Percentiles rank a stretch among this genome's conserved stretches.
These are phyloP conservation scores for Molanna angustata DNA, from an alignment of 2,888 invertebrate species.

Conservation along the genomic window DNA sequence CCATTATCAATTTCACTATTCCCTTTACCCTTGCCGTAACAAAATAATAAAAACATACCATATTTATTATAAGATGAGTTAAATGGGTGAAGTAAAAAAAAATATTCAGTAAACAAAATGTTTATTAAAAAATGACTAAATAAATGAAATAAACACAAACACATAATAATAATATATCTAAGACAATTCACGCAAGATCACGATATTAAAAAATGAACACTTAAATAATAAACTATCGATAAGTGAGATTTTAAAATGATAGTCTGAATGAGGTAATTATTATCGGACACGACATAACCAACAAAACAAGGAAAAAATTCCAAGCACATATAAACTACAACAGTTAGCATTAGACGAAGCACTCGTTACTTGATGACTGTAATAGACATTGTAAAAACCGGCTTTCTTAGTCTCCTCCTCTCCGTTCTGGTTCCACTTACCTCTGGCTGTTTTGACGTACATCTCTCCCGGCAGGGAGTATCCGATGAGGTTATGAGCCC, in stretches of 20 bases:
- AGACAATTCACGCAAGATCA: slow-evolving; percentile 33
- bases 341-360: slow-evolving; percentile 17
- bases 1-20: slow-evolving; percentile 34
- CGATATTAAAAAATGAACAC: too few species aligned
- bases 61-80: slow-evolving; percentile 33
- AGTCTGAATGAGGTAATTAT: too few species aligned
- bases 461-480: slow-evolving; percentile 74
- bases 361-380: slow-evolving; percentile 44
- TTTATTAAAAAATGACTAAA: slow-evolving; percentile 29
- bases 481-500: slow-evolving; percentile 84
- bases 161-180: slow-evolving; percentile 23
- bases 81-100: slow-evolving; percentile 37
- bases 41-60: too few species aligned
- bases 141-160: slow-evolving; percentile 32
- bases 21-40: slow-evolving; percentile 31
- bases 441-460: slow-evolving; percentile 81
- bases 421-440: slow-evolving; percentile 63
- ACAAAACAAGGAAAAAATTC: slow-evolving; percentile 27
- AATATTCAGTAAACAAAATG: slow-evolving; percentile 22
- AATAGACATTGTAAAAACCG: slow-evolving; percentile 54
- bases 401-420: slow-evolving; percentile 47
- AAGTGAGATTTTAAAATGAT: too few species aligned
- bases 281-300: slow-evolving; percentile 21
- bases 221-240: too few species aligned
- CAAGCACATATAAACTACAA: slow-evolving; percentile 25